Conservation (phyloP, 2,888 invertebrate species). For the Pyrocoelia pectoralis region DNA sequence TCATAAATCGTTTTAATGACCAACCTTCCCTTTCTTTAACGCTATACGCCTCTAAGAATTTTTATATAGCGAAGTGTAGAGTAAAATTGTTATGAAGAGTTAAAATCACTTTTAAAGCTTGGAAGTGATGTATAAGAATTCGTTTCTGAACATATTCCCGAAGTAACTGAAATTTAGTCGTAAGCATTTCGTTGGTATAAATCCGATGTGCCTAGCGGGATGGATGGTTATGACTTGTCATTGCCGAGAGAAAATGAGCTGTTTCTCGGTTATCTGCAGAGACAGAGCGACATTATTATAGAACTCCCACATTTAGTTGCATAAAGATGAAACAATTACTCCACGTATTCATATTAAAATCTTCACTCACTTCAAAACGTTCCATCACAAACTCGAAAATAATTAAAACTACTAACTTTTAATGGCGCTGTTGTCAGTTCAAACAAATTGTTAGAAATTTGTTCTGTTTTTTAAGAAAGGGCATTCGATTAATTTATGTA, state of each 20-base stretch:
- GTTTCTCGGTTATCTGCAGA: slow-evolving; percentile 42
- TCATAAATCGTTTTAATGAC: slow-evolving; percentile 43
- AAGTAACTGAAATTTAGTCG: slow-evolving; percentile 47
- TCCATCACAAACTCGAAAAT: not conserved
- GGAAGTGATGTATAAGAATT: slow-evolving; percentile 20
- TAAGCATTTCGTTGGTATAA: slow-evolving; percentile 47
- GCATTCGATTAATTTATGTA: slow-evolving; percentile 39
- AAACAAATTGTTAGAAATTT: slow-evolving; percentile 34
- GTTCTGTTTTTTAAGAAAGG: slow-evolving; percentile 33
- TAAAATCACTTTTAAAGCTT: slow-evolving; percentile 25
- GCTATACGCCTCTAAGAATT: slow-evolving; percentile 12
- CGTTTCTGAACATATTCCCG: slow-evolving; percentile 28
- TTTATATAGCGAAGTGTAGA: slow-evolving; percentile 25
- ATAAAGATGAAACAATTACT: slow-evolving; percentile 25
- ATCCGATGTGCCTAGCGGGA: slow-evolving; percentile 43
- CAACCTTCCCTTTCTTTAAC: slow-evolving; percentile 24
- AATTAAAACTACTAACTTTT: not conserved
- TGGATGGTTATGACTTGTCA: slow-evolving; percentile 49
- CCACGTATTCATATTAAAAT: slow-evolving; percentile 12
- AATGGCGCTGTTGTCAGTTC: slow-evolving; percentile 2
- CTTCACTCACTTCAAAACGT: not conserved
- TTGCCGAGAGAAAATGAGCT: slow-evolving; percentile 46
- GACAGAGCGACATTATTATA: slow-evolving; percentile 37
- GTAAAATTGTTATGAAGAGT: slow-evolving; percentile 20
- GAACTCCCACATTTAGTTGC: slow-evolving; percentile 21